These are phyloP conservation scores for human DNA, from an alignment of 2,113 vertebrate genomes.

Conservation along the genomic window GRCh38 chr18:55409001-55409500, in stretches of 20 bases:
- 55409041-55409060: neutral
- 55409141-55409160: neutral
- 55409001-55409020: conserved; percentile 21
- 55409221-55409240: neutral
- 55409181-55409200: neutral
- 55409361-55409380: neutral
- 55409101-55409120: neutral
- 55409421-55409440: too few species aligned
- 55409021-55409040: conserved; percentile 40
- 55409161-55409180: neutral
- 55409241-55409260: neutral
- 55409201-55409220: neutral
- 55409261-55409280: neutral
- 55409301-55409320: neutral
- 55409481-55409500: too few species aligned
- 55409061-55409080: conserved; percentile 53
- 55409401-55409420: too few species aligned
- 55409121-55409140: neutral
- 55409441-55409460: too few species aligned
- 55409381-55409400: too few species aligned
- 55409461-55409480: too few species aligned
- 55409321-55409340: neutral
- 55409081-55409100: conserved; percentile 36
- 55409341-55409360: neutral
- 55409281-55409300: neutral